Conservation (phyloP, 2,113 vertebrate species). For the Oncorhynchus nerka region DNA sequence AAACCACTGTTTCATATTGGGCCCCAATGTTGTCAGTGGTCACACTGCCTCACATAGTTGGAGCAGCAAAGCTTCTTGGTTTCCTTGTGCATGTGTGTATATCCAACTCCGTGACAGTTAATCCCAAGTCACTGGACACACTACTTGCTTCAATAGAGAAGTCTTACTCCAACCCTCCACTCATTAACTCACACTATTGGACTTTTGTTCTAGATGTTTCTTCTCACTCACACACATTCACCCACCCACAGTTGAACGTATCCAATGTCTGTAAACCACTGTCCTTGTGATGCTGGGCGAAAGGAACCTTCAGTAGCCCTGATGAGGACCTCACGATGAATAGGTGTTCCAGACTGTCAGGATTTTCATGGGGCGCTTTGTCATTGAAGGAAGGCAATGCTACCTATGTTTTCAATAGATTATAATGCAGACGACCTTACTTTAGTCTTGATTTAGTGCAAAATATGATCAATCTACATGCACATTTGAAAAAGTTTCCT, state of each 20-base stretch:
- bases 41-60: not conserved
- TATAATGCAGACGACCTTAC: slow-evolving; percentile 20
- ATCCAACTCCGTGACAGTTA: not conserved
- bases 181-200: not conserved
- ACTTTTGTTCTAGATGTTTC: not conserved
- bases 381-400: slow-evolving; percentile 18
- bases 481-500: slow-evolving; percentile 17
- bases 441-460: slow-evolving; percentile 37
- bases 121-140: not conserved
- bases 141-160: not conserved
- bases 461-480: slow-evolving; percentile 31
- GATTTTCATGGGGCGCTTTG: slow-evolving; percentile 7
- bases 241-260: slow-evolving; percentile 24
- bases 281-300: slow-evolving; percentile 29
- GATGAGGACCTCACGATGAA: slow-evolving; percentile 10
- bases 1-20: slow-evolving; percentile 10
- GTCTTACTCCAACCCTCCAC: not conserved
- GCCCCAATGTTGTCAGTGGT: slow-evolving; percentile 1
- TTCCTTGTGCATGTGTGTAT: not conserved
- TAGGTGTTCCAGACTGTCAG: slow-evolving; percentile 2
- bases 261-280: slow-evolving; percentile 18
- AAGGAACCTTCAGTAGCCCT: slow-evolving; percentile 8
- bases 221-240: slow-evolving; percentile 6
- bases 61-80: not conserved
- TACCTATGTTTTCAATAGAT: slow-evolving; percentile 22